A percentile compares a stretch with the other conserved stretches of the same genome.
These are phyloP conservation scores for Acrobasis consociella DNA, from an alignment of 2,888 invertebrate genomes.

Conservation along the genomic window DNA sequence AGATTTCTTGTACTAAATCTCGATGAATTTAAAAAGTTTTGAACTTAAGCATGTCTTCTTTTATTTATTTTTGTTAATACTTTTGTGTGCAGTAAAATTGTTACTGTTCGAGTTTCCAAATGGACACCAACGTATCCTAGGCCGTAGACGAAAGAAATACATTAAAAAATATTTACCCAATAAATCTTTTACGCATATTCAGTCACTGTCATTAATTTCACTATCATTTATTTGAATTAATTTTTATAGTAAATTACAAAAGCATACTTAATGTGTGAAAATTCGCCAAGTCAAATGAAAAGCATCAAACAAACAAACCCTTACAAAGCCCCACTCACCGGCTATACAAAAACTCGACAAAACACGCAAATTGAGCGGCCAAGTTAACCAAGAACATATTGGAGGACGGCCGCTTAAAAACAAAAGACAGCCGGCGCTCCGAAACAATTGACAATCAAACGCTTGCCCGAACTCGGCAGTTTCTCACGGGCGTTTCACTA, in stretches of 20 bases:
- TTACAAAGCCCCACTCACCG: background rate
- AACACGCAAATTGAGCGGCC: slow-evolving; percentile 12
- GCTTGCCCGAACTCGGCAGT: slow-evolving; percentile 29
- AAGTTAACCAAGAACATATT: slow-evolving; percentile 16
- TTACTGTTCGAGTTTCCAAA: too few species aligned
- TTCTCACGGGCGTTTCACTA: slow-evolving; percentile 18
- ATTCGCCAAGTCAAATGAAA: background rate
- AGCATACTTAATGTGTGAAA: background rate
- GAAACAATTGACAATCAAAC: slow-evolving; percentile 20
- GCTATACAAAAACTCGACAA: slow-evolving; percentile 11
- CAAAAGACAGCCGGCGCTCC: slow-evolving; percentile 15
- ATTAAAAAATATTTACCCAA: too few species aligned
- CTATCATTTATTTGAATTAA: too few species aligned
- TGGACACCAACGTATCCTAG: too few species aligned
- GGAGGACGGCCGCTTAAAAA: slow-evolving; percentile 16
- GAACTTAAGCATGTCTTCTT: background rate
- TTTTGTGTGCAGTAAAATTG: too few species aligned
- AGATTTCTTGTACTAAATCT: background rate
- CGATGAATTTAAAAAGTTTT: background rate
- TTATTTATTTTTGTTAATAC: too few species aligned
- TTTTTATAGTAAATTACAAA: too few species aligned
- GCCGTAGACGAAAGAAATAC: too few species aligned
- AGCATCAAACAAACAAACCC: background rate
- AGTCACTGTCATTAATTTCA: too few species aligned
- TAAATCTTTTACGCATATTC: too few species aligned